phyloP scores from a whole-genome alignment of 92 coral and sea anemone species.

The Porites divaricata region DNA sequence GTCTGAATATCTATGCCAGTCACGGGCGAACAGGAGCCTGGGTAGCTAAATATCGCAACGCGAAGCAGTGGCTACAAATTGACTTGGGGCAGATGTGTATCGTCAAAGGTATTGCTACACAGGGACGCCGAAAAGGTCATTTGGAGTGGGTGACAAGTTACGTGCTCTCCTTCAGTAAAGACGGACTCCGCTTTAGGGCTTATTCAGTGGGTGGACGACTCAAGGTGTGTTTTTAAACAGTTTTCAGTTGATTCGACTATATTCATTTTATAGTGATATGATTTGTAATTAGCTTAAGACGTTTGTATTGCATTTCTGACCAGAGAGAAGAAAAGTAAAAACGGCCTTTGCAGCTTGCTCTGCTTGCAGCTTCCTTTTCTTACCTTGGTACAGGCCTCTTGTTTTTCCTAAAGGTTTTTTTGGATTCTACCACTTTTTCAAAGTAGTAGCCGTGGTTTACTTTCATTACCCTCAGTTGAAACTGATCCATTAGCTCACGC shows the following conservation, averaged over 20 bases:
- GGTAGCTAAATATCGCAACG: constrained; percentile 68
- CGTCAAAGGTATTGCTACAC: constrained; percentile 84
- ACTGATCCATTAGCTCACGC: no score
- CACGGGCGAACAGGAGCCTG: constrained; percentile 82
- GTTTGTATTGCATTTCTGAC: no score
- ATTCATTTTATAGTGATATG: no score
- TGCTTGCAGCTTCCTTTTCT: no score
- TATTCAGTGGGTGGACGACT: constrained; percentile 59
- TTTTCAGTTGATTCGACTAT: background rate
- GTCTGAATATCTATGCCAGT: constrained; percentile 66
- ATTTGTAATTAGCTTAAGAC: no score
- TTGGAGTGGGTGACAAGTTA: constrained; percentile 71
- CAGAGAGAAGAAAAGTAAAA: no score
- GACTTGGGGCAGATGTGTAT: constrained; percentile 67
- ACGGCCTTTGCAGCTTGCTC: no score
- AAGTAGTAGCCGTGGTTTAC: no score
- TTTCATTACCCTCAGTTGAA: no score
- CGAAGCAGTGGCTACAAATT: constrained; percentile 70
- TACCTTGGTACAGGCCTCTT: no score
- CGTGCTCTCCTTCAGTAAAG: constrained; percentile 55
- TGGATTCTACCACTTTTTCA: no score
- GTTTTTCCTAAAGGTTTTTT: no score
- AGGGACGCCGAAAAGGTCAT: constrained; percentile 73
- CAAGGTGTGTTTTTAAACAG: constrained; percentile 23
- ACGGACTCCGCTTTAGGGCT: constrained; percentile 49